Evolutionary conservation across 2,797 vertebrate genomes (phyloP).

Genomic region (Danio albolineatus): DNA sequence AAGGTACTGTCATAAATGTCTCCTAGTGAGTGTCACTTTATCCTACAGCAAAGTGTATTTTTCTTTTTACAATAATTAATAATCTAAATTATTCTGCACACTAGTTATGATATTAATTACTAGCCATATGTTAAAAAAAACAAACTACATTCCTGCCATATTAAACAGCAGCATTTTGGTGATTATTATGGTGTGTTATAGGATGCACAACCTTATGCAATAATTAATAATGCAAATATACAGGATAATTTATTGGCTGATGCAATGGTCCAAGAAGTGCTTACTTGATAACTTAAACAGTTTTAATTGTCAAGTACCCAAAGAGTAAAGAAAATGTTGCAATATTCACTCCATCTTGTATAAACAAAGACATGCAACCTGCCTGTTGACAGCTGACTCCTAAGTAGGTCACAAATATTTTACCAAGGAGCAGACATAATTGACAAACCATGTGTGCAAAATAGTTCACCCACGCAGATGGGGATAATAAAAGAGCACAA

Average conservation of each 20-base stretch:
- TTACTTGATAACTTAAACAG: not conserved
- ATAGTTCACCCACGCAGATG: not conserved
- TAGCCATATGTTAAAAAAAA: not conserved
- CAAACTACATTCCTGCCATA: not conserved
- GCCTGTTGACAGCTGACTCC: conserved; percentile 19
- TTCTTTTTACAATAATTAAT: conserved; percentile 1
- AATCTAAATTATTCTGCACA: not conserved
- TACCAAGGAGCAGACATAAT: not conserved
- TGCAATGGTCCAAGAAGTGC: not conserved
- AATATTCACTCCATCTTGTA: not conserved
- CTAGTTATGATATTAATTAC: not conserved
- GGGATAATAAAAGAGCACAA: not conserved
- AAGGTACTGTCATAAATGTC: not conserved
- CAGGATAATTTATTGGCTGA: not conserved
- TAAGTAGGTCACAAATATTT: conserved; percentile 32
- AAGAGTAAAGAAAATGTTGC: not conserved
- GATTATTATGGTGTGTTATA: not conserved
- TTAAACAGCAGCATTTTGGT: not conserved
- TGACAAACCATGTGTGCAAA: not conserved
- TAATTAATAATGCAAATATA: not conserved
- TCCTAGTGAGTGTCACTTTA: not conserved
- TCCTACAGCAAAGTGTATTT: not conserved
- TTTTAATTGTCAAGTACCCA: not conserved
- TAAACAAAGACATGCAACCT: not conserved
- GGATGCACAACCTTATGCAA: not conserved